Conservation (phyloP, 2,113 vertebrate genomes). For the Charadrius vociferus region DNA sequence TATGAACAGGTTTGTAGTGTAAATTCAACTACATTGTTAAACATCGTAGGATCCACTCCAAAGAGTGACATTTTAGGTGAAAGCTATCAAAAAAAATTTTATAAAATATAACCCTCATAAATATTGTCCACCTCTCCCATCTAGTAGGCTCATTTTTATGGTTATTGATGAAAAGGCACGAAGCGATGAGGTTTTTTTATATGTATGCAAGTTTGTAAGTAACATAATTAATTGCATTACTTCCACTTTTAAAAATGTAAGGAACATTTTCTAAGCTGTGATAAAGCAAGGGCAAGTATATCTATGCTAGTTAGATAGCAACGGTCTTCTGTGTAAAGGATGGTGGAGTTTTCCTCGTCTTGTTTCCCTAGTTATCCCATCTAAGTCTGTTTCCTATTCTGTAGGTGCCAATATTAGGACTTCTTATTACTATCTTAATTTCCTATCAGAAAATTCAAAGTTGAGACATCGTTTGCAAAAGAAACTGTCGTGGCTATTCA, state of each 20-base stretch:
- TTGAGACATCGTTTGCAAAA: neutral
- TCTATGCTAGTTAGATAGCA: neutral
- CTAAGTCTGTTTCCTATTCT: neutral
- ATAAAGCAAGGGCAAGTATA: neutral
- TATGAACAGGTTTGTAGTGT: neutral
- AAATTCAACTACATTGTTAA: neutral
- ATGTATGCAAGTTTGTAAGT: neutral
- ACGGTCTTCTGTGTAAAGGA: neutral
- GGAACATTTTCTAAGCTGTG: neutral
- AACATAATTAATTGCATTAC: neutral
- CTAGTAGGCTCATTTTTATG: neutral
- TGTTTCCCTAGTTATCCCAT: neutral
- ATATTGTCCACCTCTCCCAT: neutral
- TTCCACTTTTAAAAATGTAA: neutral
- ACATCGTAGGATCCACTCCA: neutral
- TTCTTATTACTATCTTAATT: neutral
- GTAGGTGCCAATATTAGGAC: neutral
- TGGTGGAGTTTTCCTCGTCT: neutral
- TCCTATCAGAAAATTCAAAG: neutral
- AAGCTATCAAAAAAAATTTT: neutral
- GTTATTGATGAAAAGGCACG: neutral
- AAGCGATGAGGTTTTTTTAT: neutral
- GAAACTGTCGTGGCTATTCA: neutral
- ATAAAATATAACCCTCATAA: neutral
- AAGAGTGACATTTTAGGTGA: neutral